These are phyloP conservation scores for Eleginops maclovinus DNA, from an alignment of 2,113 vertebrate species.

Conservation along the genomic window DNA sequence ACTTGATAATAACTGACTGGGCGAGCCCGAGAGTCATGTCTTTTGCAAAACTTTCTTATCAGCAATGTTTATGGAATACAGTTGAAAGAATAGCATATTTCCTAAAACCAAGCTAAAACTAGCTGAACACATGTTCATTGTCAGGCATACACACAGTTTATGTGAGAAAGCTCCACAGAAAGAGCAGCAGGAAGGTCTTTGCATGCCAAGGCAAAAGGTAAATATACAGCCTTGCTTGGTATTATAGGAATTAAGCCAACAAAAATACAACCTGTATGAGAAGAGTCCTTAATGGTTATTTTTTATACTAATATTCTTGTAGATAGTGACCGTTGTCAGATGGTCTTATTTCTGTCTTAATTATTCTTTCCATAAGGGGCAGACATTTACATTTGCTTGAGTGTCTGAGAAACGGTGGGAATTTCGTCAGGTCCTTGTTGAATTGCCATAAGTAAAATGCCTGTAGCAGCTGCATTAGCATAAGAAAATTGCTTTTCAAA, in stretches of 20 bases:
- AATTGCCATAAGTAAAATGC: slow-evolving; percentile 8
- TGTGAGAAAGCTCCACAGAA: not conserved
- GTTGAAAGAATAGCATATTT: not conserved
- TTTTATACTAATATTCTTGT: not conserved
- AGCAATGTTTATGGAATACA: not conserved
- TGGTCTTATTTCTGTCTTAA: slow-evolving; percentile 13
- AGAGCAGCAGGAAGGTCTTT: not conserved
- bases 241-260: too few relatives aligned
- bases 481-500: slow-evolving; percentile 35
- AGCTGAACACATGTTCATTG: not conserved
- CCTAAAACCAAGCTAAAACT: not conserved
- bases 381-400: slow-evolving; percentile 21
- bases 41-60: too few relatives aligned
- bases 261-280: too few relatives aligned
- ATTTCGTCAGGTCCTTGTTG: slow-evolving; percentile 20
- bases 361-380: slow-evolving; percentile 20
- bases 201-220: not conserved
- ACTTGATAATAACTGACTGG: not conserved
- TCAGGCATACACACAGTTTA: slow-evolving; percentile 9
- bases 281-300: too few relatives aligned
- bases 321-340: slow-evolving; percentile 7
- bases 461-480: slow-evolving; percentile 39
- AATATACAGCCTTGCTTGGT: not conserved
- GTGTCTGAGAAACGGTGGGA: slow-evolving; percentile 16
- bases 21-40: not conserved